phyloP scores from a whole-genome alignment of 1,140 invertebrate species.

The Zaprionus inermis region DNA sequence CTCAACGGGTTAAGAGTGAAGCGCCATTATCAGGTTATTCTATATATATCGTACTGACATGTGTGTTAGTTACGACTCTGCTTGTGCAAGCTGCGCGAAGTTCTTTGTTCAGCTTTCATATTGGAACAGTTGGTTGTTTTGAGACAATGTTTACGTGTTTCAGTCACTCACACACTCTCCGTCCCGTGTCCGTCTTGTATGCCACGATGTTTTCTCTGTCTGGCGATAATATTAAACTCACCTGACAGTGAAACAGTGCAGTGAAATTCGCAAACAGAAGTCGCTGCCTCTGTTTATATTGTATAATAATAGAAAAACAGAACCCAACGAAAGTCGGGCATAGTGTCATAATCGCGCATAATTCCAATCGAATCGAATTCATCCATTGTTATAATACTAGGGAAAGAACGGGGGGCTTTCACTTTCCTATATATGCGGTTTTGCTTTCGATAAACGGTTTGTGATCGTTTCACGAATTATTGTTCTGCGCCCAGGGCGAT shows the following conservation, averaged over 20 bases:
- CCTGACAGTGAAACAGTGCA: conserved; percentile 27
- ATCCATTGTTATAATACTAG: conserved; percentile 19
- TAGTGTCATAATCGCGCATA: conserved; percentile 47
- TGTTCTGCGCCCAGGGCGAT: conserved; percentile 51
- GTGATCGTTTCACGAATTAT: conserved; percentile 19
- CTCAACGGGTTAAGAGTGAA: conserved; percentile 13
- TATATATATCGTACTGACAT: conserved; percentile 1
- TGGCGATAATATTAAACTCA: conserved; percentile 9
- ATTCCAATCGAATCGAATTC: conserved; percentile 3
- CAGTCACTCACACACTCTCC: conserved; percentile 24
- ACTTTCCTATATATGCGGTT: conserved; percentile 57
- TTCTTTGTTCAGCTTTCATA: conserved; percentile 57
- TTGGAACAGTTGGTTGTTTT: conserved; percentile 66
- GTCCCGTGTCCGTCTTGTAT: background rate
- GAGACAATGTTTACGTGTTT: conserved; percentile 45
- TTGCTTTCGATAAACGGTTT: conserved; percentile 61
- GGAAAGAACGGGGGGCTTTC: conserved; percentile 53
- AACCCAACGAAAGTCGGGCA: conserved; percentile 45
- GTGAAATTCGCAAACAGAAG: conserved; percentile 52
- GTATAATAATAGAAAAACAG: conserved; percentile 39
- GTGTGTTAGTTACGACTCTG: background rate
- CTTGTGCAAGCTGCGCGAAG: conserved; percentile 10
- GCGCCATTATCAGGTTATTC: conserved; percentile 8
- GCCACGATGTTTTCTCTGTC: conserved; percentile 18
- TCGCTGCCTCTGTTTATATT: conserved; percentile 33